Evolutionary conservation across 1,140 invertebrate genomes (phyloP), one percentile per base, ranked within the genome.

Genomic region (Drosophila ficusphila): DNA sequence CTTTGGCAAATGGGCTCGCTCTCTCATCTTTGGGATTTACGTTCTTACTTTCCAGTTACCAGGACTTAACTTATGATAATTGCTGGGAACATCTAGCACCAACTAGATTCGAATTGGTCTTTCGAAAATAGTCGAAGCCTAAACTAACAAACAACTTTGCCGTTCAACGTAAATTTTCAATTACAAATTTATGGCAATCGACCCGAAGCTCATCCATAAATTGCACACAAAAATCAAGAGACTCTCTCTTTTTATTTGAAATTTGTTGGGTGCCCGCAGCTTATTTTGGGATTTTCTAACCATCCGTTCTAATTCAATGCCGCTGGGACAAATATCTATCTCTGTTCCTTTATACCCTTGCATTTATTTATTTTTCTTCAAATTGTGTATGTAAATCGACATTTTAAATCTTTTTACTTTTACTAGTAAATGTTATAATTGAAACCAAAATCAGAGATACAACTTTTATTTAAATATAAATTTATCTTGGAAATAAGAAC

Each of bases 111-210:
- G 6, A 7, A 0, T 29, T 67, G 21, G 8, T 57, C 27, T 4
- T 29, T 34, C n/a, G 7, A 44, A 61, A 39, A 36, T 51, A 67
- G 62, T 67, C 38, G 8, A 16, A 5, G 2, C 25, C 19, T n/a
- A n/a, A n/a, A 16, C 36, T 19, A n/a, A 8, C 18, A 25, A 7
- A 5, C 12, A 12, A 29, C 6, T 31, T 21, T 33, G 4, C 34
- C 3, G 7, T 41, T 41, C 34, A 61, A 57, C 16, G 33, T 27
- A 27, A 16, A 18, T 34, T 44, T 56, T 34, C 21, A 46, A 42
- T 57, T 53, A 58, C 25, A 21, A 71, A 46, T 52, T 60, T 31
- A 58, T 58, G 44, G 44, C 54, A 41, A 61, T 53, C 67, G 51
- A 42, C 12, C 6, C 21, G 8, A 16, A 72, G 68, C 29, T 72